Percentiles rank a stretch among this genome's conserved stretches.
Conservation (phyloP, 2,888 invertebrate species). For the Heliconius erato region DNA sequence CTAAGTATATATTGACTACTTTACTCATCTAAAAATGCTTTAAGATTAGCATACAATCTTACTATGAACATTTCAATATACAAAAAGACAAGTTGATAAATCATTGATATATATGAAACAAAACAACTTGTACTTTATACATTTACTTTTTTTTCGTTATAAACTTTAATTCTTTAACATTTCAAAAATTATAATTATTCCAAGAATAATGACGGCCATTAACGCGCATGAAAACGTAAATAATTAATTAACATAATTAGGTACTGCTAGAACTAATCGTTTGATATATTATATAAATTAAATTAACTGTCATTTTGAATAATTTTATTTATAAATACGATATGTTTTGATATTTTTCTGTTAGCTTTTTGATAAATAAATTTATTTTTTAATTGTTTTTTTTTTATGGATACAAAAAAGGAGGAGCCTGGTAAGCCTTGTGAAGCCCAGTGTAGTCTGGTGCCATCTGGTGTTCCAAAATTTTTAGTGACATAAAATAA, state of each 20-base stretch:
- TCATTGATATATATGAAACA: not conserved
- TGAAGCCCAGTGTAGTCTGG: not conserved
- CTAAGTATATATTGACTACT: too few species aligned
- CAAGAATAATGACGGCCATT: constrained; percentile 20
- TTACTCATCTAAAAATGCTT: too few species aligned
- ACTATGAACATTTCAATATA: not conserved
- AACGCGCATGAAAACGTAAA: constrained; percentile 6
- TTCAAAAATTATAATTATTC: not conserved
- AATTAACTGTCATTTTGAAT: constrained; percentile 3
- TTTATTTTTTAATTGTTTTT: not conserved
- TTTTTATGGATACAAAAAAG: not conserved
- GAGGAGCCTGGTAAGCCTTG: not conserved
- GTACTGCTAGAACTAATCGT: constrained; percentile 12
- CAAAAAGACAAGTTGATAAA: not conserved
- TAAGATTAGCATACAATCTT: too few species aligned
- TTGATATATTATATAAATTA: constrained; percentile 28
- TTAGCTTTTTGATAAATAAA: not conserved
- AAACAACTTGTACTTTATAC: not conserved
- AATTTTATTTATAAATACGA: constrained; percentile 1
- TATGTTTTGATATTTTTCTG: not conserved
- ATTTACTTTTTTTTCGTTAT: not conserved
- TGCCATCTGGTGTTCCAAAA: too few species aligned
- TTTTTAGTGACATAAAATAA: too few species aligned
- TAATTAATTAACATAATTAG: constrained; percentile 31
- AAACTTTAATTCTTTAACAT: not conserved